phyloP scores from a whole-genome alignment of 1,140 invertebrate species.

The Dufourea novaeangliae region DNA sequence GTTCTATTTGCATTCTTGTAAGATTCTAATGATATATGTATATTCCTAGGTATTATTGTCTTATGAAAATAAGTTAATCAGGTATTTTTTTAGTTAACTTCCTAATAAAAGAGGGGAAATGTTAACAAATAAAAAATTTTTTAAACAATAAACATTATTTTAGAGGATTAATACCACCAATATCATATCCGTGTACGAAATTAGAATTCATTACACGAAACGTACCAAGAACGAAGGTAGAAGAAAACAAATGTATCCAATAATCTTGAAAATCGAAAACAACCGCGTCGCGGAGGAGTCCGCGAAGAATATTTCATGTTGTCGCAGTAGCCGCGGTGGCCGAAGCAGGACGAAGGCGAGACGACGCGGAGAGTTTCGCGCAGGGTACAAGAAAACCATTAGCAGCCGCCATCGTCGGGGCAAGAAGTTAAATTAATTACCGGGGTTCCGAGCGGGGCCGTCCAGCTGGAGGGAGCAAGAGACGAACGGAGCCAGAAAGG shows the following conservation, averaged over 20 bases:
- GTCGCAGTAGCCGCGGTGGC: conserved; percentile 19
- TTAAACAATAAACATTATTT: too few species aligned
- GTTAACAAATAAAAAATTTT: too few species aligned
- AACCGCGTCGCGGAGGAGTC: background rate
- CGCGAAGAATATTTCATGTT: conserved; percentile 27
- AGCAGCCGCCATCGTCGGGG: conserved; percentile 76
- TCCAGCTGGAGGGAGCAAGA: conserved; percentile 49
- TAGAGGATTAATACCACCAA: too few species aligned
- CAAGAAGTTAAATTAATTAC: conserved; percentile 82
- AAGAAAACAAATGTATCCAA: background rate
- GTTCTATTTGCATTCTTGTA: too few species aligned
- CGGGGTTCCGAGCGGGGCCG: conserved; percentile 52
- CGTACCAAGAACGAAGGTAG: background rate
- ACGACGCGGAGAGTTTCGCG: conserved; percentile 54
- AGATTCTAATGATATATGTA: too few species aligned
- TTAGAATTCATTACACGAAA: too few species aligned
- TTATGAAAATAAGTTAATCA: too few species aligned
- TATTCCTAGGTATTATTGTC: too few species aligned
- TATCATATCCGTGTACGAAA: too few species aligned
- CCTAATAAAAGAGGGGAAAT: too few species aligned
- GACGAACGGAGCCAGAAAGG: conserved; percentile 30
- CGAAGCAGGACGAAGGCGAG: conserved; percentile 44
- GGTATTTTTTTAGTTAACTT: too few species aligned
- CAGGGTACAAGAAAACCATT: conserved; percentile 79
- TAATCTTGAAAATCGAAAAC: background rate